These are phyloP conservation scores for Sabatieria punctata DNA, from an alignment of 2,888 invertebrate species.

Conservation along the genomic window DNA sequence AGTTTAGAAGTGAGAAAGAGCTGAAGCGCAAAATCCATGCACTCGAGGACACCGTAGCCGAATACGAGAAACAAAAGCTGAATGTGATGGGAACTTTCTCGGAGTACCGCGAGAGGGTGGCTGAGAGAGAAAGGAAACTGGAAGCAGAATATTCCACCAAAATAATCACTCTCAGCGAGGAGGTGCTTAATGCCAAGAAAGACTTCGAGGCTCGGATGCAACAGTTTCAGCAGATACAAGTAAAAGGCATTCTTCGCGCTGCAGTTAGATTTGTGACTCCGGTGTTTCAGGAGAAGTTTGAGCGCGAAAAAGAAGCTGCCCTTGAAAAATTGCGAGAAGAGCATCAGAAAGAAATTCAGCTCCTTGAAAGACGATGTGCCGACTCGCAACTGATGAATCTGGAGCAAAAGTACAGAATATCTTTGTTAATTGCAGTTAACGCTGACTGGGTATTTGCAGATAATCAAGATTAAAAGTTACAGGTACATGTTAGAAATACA, in stretches of 20 bases:
- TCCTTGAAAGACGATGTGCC: slow-evolving; percentile 25
- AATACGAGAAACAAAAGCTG: slow-evolving; percentile 28
- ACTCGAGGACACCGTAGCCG: slow-evolving; percentile 29
- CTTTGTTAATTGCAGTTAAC: no score
- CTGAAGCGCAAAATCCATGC: slow-evolving; percentile 27
- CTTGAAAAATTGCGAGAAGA: slow-evolving; percentile 28
- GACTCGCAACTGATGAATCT: slow-evolving; percentile 28
- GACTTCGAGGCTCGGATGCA: slow-evolving; percentile 37
- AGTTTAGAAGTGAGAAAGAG: slow-evolving; percentile 27
- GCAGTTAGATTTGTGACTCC: no score
- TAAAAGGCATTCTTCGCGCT: no score
- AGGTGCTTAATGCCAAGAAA: slow-evolving; percentile 33
- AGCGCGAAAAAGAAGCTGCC: slow-evolving; percentile 29
- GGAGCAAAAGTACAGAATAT: slow-evolving; percentile 25
- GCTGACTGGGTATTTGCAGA: no score
- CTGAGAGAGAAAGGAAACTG: slow-evolving; percentile 28
- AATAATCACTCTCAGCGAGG: slow-evolving; percentile 35
- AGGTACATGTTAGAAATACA: slow-evolving; percentile 30
- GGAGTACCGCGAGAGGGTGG: slow-evolving; percentile 22
- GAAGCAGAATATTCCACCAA: slow-evolving; percentile 30
- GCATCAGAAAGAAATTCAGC: slow-evolving; percentile 30
- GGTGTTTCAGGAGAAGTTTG: slow-evolving; percentile 24
- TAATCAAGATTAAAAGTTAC: background rate
- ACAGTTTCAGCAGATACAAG: slow-evolving; percentile 35
- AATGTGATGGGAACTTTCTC: slow-evolving; percentile 31